These are phyloP conservation scores for Antennarius striatus DNA, from an alignment of 2,113 vertebrate species.

Conservation along the genomic window DNA sequence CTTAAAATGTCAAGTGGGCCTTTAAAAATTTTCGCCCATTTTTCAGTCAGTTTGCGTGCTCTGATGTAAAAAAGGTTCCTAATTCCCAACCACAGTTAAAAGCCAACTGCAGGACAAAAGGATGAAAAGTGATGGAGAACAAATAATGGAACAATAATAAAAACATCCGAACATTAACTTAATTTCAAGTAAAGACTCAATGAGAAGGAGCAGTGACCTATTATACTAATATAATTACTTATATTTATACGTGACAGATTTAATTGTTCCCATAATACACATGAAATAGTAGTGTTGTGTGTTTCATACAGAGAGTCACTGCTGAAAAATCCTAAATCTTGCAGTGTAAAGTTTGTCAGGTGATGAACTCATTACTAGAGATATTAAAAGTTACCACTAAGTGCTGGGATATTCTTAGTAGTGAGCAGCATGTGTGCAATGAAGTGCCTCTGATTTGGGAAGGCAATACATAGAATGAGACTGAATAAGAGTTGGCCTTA, in stretches of 20 bases:
- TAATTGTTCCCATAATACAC: too few relatives aligned
- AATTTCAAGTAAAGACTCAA: too few relatives aligned
- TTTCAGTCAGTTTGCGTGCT: not conserved
- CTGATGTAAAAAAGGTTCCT: too few relatives aligned
- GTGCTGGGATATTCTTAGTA: conserved; percentile 44
- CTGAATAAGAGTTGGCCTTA: too few relatives aligned
- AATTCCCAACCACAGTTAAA: too few relatives aligned
- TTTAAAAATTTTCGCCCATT: not conserved
- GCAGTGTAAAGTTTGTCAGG: conserved; percentile 54
- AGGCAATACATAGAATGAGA: conserved; percentile 12
- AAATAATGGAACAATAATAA: too few relatives aligned
- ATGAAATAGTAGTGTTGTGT: conserved; percentile 2
- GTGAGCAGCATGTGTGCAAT: conserved; percentile 47
- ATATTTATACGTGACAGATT: too few relatives aligned
- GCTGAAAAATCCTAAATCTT: conserved; percentile 59
- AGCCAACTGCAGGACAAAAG: too few relatives aligned
- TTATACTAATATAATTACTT: too few relatives aligned
- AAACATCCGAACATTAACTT: too few relatives aligned
- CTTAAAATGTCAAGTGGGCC: not conserved
- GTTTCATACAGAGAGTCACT: conserved; percentile 35
- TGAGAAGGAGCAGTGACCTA: too few relatives aligned
- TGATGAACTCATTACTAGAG: conserved; percentile 53
- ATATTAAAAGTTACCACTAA: conserved; percentile 57
- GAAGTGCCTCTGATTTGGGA: conserved; percentile 25
- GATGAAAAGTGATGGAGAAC: too few relatives aligned